Evolutionary conservation across 2,113 vertebrate genomes (phyloP), one percentile per base, ranked within the genome.

Genomic region (Engystomops pustulosus): DNA sequence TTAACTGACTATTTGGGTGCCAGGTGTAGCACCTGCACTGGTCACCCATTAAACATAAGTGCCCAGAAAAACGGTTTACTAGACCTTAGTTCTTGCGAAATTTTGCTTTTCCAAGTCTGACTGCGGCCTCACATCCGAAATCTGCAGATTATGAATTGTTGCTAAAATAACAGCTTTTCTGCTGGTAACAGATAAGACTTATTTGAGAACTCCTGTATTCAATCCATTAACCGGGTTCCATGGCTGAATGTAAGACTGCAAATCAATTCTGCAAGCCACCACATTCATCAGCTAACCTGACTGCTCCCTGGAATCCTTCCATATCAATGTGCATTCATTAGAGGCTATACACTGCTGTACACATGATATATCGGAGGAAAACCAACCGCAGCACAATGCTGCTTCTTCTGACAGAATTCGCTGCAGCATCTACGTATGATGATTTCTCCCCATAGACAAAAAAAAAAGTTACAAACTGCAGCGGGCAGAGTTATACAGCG

Each of bases 251-350:
- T 78, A 67, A 41, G 58, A 12, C 74, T 69, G 60, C 72, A 58
- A 78, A 84, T 84, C 72, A 77, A 84, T 77, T 84, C 36, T 51
- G 14, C 74, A 49, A 71, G 36, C 71, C 72, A 36, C 34, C 60
- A 60, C 72, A 84, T 84, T 76, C 58, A 77, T 84, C 58, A 83
- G 71, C 44, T 38, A 76, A 49, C 74, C 45, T 76, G 81, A 76
- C 81, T 67, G 81, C 30, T 36, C 71, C 58, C 60, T 84, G 81
- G 82, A 75, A 38, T 36, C 23, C 74, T 78, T 34, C 36, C 60
- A 78, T 70, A 84, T 78, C 71, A 78, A 41, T 78, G 34, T 78
- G 72, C 82, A 77, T 78, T 84, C 72, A 78, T 84, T 84, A 84
- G 58, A 55, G 27, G 36, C 70, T 62, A 47, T 76, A 65, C 69